Conservation (phyloP, 2,888 invertebrate species). For the Morinoia aosen region DNA sequence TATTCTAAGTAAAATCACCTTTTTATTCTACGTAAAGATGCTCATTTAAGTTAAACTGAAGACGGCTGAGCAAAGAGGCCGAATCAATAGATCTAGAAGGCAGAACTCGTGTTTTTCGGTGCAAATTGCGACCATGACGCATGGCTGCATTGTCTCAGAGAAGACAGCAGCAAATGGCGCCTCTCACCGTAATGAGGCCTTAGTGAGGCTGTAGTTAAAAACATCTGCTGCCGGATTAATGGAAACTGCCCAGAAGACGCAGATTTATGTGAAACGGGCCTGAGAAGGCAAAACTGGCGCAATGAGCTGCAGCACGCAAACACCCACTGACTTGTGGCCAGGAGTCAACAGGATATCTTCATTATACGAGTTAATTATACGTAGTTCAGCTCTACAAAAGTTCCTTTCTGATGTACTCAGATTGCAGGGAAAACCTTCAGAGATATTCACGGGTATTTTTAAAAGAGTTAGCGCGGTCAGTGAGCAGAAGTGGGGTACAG, state of each 20-base stretch:
- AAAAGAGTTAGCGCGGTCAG: no score
- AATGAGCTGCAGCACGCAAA: background rate
- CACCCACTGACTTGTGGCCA: background rate
- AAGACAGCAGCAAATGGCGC: background rate
- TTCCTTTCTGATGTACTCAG: background rate
- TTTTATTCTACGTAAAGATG: no score
- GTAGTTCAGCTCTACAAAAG: background rate
- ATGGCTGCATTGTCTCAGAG: background rate
- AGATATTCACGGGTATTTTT: background rate
- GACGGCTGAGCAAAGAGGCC: background rate
- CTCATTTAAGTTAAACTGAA: background rate
- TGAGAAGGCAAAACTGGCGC: background rate
- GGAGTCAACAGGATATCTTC: background rate
- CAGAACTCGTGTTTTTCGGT: background rate
- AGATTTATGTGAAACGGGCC: background rate
- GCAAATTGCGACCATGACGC: background rate
- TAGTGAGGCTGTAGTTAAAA: conserved; percentile 17
- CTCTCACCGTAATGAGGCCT: conserved; percentile 1
- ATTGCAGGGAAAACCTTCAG: background rate
- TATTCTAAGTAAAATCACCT: no score
- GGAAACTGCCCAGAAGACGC: background rate
- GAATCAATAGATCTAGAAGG: background rate
- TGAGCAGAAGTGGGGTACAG: no score
- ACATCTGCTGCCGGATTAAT: conserved; percentile 1
- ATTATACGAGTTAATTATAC: background rate